These are phyloP conservation scores for Tichodroma muraria DNA, from an alignment of 2,113 vertebrate species.

Conservation along the genomic window DNA sequence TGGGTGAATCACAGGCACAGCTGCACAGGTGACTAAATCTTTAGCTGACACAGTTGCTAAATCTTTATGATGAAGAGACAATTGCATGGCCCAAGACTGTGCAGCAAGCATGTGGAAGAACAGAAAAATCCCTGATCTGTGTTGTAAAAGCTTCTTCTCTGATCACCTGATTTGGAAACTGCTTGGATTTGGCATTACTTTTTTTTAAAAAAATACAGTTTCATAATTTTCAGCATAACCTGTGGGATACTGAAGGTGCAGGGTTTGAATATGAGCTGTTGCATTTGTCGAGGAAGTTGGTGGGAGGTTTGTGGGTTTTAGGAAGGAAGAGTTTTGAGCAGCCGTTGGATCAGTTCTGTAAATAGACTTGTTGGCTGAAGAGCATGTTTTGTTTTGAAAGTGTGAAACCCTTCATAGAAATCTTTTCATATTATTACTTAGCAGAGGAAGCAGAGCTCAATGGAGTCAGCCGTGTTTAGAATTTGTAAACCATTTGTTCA, in stretches of 20 bases:
- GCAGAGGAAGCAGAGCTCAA: not conserved
- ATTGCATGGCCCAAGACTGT: not conserved
- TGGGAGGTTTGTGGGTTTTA: not conserved
- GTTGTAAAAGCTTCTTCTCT: not conserved
- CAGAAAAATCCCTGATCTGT: not conserved
- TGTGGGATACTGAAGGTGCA: not conserved
- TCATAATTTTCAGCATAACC: not conserved
- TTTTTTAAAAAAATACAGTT: not conserved
- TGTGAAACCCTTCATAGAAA: not conserved
- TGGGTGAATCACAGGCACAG: not conserved
- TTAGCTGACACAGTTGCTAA: not conserved
- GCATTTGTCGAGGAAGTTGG: not conserved
- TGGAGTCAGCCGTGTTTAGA: rapidly evolving
- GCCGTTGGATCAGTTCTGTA: conserved; percentile 34
- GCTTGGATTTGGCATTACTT: not conserved
- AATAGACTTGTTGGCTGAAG: not conserved
- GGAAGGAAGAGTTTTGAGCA: conserved; percentile 27
- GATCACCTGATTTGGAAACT: not conserved
- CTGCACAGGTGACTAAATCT: not conserved
- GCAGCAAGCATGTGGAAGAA: not conserved
- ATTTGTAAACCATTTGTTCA: not conserved
- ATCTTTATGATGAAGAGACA: not conserved
- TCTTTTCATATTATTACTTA: not conserved
- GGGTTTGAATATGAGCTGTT: not conserved
- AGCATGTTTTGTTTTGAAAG: not conserved